These are phyloP conservation scores for Cyprinella venusta DNA, from an alignment of 2,797 vertebrate species.

Conservation along the genomic window DNA sequence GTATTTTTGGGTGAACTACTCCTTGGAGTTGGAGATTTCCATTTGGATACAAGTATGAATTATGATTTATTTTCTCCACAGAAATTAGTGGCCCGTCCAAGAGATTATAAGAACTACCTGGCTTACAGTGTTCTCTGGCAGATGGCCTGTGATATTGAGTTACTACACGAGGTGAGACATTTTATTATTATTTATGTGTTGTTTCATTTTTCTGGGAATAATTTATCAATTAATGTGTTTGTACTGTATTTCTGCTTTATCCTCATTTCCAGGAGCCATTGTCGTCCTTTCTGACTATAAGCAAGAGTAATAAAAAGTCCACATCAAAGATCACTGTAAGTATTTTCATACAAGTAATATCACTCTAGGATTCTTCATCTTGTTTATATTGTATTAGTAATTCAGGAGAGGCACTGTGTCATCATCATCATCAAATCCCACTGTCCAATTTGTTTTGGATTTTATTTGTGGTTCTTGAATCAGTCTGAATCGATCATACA, in stretches of 20 bases:
- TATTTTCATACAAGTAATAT: background rate
- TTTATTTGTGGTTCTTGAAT: background rate
- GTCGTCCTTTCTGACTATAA: slow-evolving; percentile 82
- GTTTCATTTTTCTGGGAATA: background rate
- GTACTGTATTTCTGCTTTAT: slow-evolving; percentile 22
- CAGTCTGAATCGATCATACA: background rate
- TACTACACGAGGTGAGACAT: slow-evolving; percentile 85
- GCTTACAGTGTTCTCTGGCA: slow-evolving; percentile 84
- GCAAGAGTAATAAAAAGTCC: slow-evolving; percentile 54
- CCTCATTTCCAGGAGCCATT: slow-evolving; percentile 79
- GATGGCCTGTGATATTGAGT: slow-evolving; percentile 85
- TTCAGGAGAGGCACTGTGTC: background rate
- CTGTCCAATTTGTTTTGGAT: background rate
- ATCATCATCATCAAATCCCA: background rate
- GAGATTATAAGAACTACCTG: slow-evolving; percentile 77
- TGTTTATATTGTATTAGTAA: background rate
- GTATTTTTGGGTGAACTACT: background rate
- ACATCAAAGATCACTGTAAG: slow-evolving; percentile 75
- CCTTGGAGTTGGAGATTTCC: background rate
- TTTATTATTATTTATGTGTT: background rate
- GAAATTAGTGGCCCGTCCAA: slow-evolving; percentile 80
- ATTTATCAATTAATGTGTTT: background rate
- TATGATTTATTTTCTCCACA: slow-evolving; percentile 62
- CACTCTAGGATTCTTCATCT: background rate
- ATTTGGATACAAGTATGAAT: background rate